Evolutionary conservation across 1,140 invertebrate genomes (phyloP).

Genomic region (Sarcophaga bullata): DNA sequence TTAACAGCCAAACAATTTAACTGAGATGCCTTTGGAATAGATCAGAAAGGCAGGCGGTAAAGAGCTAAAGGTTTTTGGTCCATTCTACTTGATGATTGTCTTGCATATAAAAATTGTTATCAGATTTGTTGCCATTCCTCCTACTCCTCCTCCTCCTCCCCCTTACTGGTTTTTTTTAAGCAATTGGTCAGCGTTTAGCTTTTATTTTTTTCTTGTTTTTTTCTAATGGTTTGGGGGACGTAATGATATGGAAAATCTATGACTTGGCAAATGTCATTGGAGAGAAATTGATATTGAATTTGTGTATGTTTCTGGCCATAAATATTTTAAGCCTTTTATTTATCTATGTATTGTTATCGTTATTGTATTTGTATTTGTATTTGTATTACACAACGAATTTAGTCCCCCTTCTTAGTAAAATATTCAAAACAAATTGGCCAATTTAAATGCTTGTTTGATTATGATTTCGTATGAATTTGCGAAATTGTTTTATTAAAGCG

Average conservation of each 20-base stretch:
- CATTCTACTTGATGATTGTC: conserved; percentile 2
- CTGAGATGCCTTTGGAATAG: no score
- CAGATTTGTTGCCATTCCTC: conserved; percentile 2
- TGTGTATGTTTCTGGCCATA: conserved; percentile 14
- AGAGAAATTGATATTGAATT: conserved; percentile 21
- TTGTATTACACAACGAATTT: neutral
- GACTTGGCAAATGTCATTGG: neutral
- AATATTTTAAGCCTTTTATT: conserved; percentile 41
- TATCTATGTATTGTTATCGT: conserved; percentile 27
- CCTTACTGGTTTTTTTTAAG: neutral
- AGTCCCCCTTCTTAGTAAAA: neutral
- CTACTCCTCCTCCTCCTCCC: neutral
- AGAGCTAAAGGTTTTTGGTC: neutral
- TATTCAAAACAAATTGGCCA: neutral
- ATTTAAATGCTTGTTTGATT: neutral
- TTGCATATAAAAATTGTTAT: conserved; percentile 31
- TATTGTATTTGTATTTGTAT: neutral
- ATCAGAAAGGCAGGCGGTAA: no score
- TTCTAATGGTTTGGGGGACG: no score
- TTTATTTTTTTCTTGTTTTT: neutral
- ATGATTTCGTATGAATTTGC: neutral
- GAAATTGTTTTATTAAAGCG: conserved; percentile 11
- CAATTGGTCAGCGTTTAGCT: neutral
- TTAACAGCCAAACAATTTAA: no score
- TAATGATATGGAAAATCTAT: neutral